Percentiles rank a stretch among this genome's conserved stretches.
Evolutionary conservation across 2,797 vertebrate species (phyloP).

Genomic region (Sitta carolinensis): DNA sequence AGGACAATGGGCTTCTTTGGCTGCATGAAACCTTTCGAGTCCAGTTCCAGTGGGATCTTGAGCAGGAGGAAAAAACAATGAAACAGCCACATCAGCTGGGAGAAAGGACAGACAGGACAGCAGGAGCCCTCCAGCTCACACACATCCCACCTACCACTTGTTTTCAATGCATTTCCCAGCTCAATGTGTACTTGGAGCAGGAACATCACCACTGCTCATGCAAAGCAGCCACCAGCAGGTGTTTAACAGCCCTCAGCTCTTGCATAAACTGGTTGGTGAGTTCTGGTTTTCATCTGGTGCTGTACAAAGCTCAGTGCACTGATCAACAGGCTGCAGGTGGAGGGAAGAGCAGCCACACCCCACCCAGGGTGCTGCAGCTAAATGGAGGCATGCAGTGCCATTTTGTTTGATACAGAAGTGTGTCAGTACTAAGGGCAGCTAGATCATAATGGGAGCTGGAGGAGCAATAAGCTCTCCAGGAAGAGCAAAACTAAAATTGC

Average conservation of each 20-base stretch:
- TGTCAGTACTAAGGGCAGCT: not conserved
- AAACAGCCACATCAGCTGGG: not conserved
- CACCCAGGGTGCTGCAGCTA: not conserved
- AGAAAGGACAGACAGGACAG: not conserved
- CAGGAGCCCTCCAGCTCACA: not conserved
- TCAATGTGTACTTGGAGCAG: not conserved
- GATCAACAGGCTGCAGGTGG: not conserved
- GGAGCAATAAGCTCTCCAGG: not conserved
- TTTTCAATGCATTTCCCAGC: not conserved
- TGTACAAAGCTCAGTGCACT: not conserved
- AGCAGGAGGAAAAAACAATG: not conserved
- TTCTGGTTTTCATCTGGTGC: accelerated
- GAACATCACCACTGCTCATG: not conserved
- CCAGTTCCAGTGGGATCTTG: conserved; percentile 79
- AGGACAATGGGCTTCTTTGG: conserved; percentile 79
- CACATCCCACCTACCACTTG: not conserved
- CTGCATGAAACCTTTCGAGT: conserved; percentile 35
- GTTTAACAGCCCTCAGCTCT: not conserved
- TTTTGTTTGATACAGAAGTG: not conserved
- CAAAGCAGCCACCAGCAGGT: not conserved
- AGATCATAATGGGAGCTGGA: not conserved
- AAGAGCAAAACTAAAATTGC: not conserved
- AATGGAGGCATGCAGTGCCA: not conserved
- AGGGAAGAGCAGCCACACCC: not conserved
- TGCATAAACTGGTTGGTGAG: not conserved